These are phyloP conservation scores for Sarcophaga peregrina DNA, from an alignment of 1,140 invertebrate genomes.

Conservation along the genomic window DNA sequence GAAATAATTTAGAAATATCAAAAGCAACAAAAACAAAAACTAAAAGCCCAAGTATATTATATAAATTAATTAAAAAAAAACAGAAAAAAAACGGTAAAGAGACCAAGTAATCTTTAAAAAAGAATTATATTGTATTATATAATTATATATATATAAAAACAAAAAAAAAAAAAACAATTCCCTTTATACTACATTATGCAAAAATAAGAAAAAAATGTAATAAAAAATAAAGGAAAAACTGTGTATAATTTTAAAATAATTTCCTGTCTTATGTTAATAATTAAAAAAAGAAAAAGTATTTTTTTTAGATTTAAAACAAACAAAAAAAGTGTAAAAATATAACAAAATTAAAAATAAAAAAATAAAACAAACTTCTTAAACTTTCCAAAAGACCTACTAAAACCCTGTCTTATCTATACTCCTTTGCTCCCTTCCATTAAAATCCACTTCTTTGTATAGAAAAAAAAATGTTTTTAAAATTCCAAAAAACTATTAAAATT, in stretches of 20 bases:
- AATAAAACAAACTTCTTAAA: too few relatives aligned
- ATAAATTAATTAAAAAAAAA: conserved; percentile 9
- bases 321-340: neutral
- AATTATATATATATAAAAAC: neutral
- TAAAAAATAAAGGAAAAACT: conserved; percentile 1
- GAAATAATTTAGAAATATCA: conserved; percentile 23
- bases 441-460: neutral
- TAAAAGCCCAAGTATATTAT: too few relatives aligned
- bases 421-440: neutral
- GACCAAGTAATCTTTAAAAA: conserved; percentile 44
- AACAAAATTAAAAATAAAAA: too few relatives aligned
- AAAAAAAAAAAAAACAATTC: conserved; percentile 5
- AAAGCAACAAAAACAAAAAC: conserved; percentile 19
- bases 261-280: neutral
- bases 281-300: conserved; percentile 26
- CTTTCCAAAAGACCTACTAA: too few relatives aligned
- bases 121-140: conserved; percentile 35
- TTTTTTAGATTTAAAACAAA: neutral
- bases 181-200: neutral
- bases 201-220: too few relatives aligned
- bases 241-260: conserved; percentile 25
- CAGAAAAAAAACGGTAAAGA: conserved; percentile 32
- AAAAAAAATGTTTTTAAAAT: conserved; percentile 14
- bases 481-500: neutral
- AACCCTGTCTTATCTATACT: too few relatives aligned